phyloP scores from a whole-genome alignment of 2,797 vertebrate species.

The Okamejei kenojei region DNA sequence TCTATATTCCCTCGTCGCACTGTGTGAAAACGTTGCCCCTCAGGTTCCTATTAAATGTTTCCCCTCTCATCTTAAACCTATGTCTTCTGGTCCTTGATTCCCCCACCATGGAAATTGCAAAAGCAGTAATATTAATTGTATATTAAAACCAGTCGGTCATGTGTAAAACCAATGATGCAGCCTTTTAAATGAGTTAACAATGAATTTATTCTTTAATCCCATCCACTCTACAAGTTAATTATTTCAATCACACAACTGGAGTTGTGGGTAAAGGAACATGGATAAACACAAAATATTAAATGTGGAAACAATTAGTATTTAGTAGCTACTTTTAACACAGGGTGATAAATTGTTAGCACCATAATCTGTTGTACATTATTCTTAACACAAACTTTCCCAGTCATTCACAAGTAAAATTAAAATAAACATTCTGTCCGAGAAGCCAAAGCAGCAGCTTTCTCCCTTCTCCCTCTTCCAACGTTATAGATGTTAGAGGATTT shows the following conservation, averaged over 20 bases:
- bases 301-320: background rate
- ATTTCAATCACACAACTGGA: no score
- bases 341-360: background rate
- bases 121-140: background rate
- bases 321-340: background rate
- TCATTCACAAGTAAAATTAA: background rate
- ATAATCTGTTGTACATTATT: background rate
- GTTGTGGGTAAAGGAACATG: no score
- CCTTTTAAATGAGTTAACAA: background rate
- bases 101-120: no score
- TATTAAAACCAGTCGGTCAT: background rate
- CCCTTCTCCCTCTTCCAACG: no score
- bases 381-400: background rate
- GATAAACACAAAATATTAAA: background rate
- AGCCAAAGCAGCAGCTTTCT: no score
- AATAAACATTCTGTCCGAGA: background rate
- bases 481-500: no score
- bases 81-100: no score
- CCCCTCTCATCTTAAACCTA: no score
- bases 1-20: no score
- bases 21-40: no score
- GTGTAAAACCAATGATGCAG: background rate
- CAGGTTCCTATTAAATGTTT: no score
- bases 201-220: background rate
- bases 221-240: background rate